A percentile compares a stretch with the other conserved stretches of the same genome.
These are phyloP conservation scores for Erethizon dorsatum DNA, from an alignment of 2,797 vertebrate species.

Conservation along the genomic window DNA sequence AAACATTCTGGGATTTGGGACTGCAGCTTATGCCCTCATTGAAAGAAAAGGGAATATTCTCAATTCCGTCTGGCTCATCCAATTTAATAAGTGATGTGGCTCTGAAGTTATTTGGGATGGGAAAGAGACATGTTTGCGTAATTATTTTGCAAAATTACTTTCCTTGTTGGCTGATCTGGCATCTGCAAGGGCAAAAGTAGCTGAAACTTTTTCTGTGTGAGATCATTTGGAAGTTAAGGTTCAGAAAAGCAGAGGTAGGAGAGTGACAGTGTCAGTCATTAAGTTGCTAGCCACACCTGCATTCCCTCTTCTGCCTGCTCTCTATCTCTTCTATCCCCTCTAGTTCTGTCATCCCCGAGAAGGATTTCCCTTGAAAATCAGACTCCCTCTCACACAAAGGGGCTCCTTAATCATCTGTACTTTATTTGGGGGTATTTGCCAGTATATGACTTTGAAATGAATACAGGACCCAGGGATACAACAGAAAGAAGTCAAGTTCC, in stretches of 20 bases:
- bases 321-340: no score
- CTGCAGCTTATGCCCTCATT: not conserved
- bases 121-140: not conserved
- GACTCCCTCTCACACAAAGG: not conserved
- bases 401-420: conserved; percentile 6
- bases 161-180: not conserved
- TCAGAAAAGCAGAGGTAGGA: not conserved
- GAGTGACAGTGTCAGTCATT: not conserved
- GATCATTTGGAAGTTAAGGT: not conserved
- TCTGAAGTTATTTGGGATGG: not conserved
- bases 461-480: conserved; percentile 55
- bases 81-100: not conserved
- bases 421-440: conserved; percentile 80
- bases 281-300: not conserved
- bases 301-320: not conserved
- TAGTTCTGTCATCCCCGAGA: not conserved
- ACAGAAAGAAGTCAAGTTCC: conserved; percentile 71
- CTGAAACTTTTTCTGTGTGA: not conserved
- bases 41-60: not conserved
- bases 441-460: conserved; percentile 81
- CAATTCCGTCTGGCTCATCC: not conserved
- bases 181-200: not conserved
- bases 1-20: not conserved
- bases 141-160: not conserved
- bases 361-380: conserved; percentile 38